These are phyloP conservation scores for Bombyx huttoni DNA, from an alignment of 2,888 invertebrate genomes.

Conservation along the genomic window DNA sequence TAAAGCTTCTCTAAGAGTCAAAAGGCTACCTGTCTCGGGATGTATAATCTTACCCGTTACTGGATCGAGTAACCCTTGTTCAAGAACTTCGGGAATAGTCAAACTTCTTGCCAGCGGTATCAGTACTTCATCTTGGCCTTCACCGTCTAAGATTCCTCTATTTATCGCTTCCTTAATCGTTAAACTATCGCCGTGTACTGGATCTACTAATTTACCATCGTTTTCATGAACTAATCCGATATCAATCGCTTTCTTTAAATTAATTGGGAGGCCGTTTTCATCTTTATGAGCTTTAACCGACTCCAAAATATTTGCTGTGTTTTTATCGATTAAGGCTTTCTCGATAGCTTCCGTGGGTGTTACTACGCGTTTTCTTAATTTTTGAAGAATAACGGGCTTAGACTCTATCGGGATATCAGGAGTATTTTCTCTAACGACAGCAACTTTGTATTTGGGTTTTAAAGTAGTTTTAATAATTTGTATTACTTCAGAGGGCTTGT, in stretches of 20 bases:
- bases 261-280: slow-evolving; percentile 73
- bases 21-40: slow-evolving; percentile 86
- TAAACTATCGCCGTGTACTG: slow-evolving; percentile 83
- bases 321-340: slow-evolving; percentile 83
- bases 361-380: slow-evolving; percentile 82
- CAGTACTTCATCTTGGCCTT: slow-evolving; percentile 81
- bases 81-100: slow-evolving; percentile 86
- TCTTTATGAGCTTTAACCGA: slow-evolving; percentile 71
- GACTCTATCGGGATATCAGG: slow-evolving; percentile 74
- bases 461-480: slow-evolving; percentile 71
- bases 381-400: slow-evolving; percentile 81
- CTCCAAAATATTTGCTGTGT: slow-evolving; percentile 80
- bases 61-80: slow-evolving; percentile 88
- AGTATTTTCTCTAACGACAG: slow-evolving; percentile 74
- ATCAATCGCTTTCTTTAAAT: slow-evolving; percentile 83
- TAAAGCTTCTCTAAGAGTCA: slow-evolving; percentile 87
- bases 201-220: slow-evolving; percentile 86
- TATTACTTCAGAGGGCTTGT: slow-evolving; percentile 59
- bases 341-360: slow-evolving; percentile 83
- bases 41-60: slow-evolving; percentile 83
- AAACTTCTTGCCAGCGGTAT: slow-evolving; percentile 86
- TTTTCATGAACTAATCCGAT: slow-evolving; percentile 79
- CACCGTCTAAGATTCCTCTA: slow-evolving; percentile 84
- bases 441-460: slow-evolving; percentile 78
- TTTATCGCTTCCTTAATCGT: slow-evolving; percentile 88